Evolutionary conservation across 2,888 invertebrate genomes (phyloP).

Genomic region (Lasioglossum villosulum): DNA sequence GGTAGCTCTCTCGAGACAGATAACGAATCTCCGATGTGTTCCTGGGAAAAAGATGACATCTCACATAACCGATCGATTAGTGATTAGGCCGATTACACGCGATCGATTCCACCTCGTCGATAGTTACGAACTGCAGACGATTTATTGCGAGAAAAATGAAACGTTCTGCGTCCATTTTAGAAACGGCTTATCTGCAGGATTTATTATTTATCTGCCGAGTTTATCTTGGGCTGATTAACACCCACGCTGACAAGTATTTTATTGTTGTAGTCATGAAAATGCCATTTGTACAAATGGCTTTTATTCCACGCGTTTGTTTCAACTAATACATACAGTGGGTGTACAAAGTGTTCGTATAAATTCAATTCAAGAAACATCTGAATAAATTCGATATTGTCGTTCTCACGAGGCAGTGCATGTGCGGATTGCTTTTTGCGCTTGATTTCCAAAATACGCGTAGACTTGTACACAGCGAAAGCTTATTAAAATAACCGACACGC

Average conservation of each 20-base stretch:
- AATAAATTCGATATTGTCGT: too few species aligned
- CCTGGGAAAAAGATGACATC: not conserved
- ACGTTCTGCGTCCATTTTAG: not conserved
- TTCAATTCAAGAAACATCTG: too few species aligned
- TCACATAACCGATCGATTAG: not conserved
- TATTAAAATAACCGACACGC: not conserved
- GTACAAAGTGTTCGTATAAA: too few species aligned
- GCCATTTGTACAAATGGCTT: not conserved
- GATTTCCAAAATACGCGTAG: not conserved
- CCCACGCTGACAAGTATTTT: too few species aligned
- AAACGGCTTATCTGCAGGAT: not conserved
- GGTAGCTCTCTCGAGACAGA: not conserved
- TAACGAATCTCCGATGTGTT: not conserved
- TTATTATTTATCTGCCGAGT: too few species aligned
- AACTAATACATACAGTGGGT: too few species aligned
- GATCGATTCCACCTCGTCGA: not conserved
- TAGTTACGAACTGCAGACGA: not conserved
- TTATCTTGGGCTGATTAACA: not conserved
- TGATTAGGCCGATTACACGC: not conserved
- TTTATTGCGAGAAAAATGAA: not conserved
- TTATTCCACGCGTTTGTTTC: too few species aligned
- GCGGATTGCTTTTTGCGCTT: not conserved
- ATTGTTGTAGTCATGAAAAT: not conserved
- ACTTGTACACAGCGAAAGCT: not conserved
- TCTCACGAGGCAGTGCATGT: too few species aligned